Evolutionary conservation across 2,888 invertebrate genomes (phyloP).

Genomic region (Auanema freiburgensis): DNA sequence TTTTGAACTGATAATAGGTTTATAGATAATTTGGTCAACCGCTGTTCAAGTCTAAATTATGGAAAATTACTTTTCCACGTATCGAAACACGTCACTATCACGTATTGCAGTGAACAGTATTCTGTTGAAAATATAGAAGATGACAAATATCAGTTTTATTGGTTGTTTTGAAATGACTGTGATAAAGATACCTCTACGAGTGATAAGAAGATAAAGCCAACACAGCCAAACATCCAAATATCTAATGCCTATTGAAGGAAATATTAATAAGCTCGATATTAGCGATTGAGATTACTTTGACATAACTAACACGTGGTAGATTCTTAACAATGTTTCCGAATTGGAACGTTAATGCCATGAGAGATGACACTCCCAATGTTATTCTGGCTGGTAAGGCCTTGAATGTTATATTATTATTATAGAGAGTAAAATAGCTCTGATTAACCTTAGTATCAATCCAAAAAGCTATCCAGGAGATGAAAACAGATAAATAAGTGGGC

Average conservation of each 20-base stretch:
- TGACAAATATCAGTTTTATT: too few species aligned
- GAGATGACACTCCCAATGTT: slow-evolving; percentile 59
- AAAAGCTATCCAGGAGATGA: slow-evolving; percentile 64
- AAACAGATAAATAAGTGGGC: slow-evolving; percentile 64
- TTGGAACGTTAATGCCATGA: slow-evolving; percentile 63
- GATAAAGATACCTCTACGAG: slow-evolving; percentile 52
- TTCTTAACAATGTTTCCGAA: slow-evolving; percentile 64
- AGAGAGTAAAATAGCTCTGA: background rate
- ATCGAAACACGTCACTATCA: too few species aligned
- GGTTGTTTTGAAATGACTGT: too few species aligned
- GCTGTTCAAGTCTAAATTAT: too few species aligned
- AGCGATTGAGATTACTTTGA: slow-evolving; percentile 56
- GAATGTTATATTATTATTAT: slow-evolving; percentile 1
- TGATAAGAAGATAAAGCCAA: slow-evolving; percentile 63
- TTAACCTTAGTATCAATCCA: slow-evolving; percentile 64
- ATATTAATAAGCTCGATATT: too few species aligned
- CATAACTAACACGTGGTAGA: slow-evolving; percentile 60
- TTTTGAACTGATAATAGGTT: background rate
- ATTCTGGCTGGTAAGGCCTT: slow-evolving; percentile 62
- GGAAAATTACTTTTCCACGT: too few species aligned
- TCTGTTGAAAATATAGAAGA: too few species aligned
- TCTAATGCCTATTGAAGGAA: slow-evolving; percentile 52
- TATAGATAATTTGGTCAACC: too few species aligned
- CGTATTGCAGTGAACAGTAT: too few species aligned
- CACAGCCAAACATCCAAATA: slow-evolving; percentile 64